Evolutionary conservation across 2,888 invertebrate genomes (phyloP).

Genomic region (Papilio gigon): DNA sequence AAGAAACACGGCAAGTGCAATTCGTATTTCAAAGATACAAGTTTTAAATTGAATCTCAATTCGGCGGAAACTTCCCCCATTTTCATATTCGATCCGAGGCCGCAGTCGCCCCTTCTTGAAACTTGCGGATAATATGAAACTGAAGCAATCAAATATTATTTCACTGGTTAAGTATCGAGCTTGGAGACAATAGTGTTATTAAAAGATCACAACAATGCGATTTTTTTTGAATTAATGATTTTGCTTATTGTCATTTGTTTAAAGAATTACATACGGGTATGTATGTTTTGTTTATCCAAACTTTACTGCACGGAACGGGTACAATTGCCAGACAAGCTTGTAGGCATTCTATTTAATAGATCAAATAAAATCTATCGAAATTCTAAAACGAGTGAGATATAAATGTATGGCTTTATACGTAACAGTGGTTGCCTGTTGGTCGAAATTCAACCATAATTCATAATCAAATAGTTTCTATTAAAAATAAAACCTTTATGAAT

Average conservation of each 20-base stretch:
- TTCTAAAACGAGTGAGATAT: background rate
- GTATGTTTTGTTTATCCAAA: too few species aligned
- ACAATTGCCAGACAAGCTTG: too few species aligned
- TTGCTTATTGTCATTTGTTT: background rate
- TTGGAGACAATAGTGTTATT: background rate
- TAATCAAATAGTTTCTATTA: too few species aligned
- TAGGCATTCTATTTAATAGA: too few species aligned
- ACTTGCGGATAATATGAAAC: conserved; percentile 10
- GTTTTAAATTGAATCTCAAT: conserved; percentile 12
- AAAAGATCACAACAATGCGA: background rate
- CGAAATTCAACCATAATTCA: too few species aligned
- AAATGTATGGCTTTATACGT: too few species aligned
- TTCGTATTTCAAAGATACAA: conserved; percentile 10
- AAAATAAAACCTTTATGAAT: too few species aligned
- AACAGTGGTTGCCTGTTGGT: too few species aligned
- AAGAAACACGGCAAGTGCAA: background rate
- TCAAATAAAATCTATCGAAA: background rate
- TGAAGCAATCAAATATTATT: conserved; percentile 18
- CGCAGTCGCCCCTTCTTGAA: background rate
- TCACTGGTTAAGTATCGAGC: background rate
- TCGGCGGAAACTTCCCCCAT: conserved; percentile 14
- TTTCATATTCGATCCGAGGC: conserved; percentile 23
- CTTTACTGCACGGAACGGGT: background rate
- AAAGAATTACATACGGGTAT: too few species aligned
- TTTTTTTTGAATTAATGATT: background rate